These are phyloP conservation scores for Syngnathus scovelli DNA, from an alignment of 2,113 vertebrate species.

Conservation along the genomic window DNA sequence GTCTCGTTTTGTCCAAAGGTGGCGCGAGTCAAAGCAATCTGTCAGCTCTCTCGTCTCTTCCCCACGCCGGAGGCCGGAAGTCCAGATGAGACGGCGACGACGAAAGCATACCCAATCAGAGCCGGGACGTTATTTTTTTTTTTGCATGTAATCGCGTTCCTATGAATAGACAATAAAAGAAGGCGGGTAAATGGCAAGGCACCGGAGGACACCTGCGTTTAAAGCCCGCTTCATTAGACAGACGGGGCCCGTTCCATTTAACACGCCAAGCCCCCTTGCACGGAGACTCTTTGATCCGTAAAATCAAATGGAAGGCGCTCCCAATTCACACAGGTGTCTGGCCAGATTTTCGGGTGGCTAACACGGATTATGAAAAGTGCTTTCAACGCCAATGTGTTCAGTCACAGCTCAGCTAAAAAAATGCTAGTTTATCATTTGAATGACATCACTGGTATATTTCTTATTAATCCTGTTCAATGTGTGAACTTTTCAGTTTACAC, in stretches of 20 bases:
- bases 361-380: conserved; percentile 42
- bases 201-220: conserved; percentile 61
- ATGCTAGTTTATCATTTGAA: not conserved
- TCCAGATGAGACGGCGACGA: conserved; percentile 41
- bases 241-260: conserved; percentile 59
- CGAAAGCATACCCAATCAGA: conserved; percentile 50
- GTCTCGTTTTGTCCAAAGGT: conserved; percentile 26
- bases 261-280: conserved; percentile 49
- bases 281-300: conserved; percentile 61
- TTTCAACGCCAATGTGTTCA: conserved; percentile 19
- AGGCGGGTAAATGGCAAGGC: conserved; percentile 50
- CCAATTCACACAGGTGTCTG: conserved; percentile 58
- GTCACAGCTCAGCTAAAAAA: conserved; percentile 17
- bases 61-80: conserved; percentile 8
- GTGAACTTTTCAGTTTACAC: not conserved
- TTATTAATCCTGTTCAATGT: not conserved
- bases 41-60: conserved; percentile 21
- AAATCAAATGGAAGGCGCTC: conserved; percentile 63
- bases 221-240: conserved; percentile 61
- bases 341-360: conserved; percentile 40
- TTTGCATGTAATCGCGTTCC: conserved; percentile 60
- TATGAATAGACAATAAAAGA: conserved; percentile 64
- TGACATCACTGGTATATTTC: too few relatives aligned
- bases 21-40: conserved; percentile 28
- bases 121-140: conserved; percentile 57